Percentiles rank a stretch among this genome's conserved stretches.
Evolutionary conservation across 2,888 invertebrate species (phyloP).

Genomic region (Scelioninae gen. 1): DNA sequence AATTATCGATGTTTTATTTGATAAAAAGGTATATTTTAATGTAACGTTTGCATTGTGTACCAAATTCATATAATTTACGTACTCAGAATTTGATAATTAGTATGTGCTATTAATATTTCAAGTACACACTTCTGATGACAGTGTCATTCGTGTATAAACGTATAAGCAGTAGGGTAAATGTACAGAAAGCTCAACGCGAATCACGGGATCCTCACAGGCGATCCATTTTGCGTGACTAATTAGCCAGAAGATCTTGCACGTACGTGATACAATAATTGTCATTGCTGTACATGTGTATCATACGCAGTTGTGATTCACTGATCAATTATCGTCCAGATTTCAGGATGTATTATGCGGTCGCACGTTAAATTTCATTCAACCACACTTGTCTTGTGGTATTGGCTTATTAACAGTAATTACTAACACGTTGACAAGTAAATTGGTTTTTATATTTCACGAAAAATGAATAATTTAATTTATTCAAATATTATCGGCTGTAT

Average conservation of each 20-base stretch:
- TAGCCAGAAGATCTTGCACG: slow-evolving; percentile 59
- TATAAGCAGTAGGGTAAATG: slow-evolving; percentile 11
- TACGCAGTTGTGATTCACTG: slow-evolving; percentile 61
- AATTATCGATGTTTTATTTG: no score
- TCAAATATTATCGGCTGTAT: no score
- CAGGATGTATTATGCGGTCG: background rate
- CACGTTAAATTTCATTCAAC: background rate
- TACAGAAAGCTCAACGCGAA: slow-evolving; percentile 13
- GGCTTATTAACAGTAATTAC: background rate
- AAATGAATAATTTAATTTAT: no score
- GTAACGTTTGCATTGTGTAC: no score
- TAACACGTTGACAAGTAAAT: background rate
- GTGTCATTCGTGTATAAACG: slow-evolving; percentile 30
- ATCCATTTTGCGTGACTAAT: slow-evolving; percentile 66
- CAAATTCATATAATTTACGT: background rate
- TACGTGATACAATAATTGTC: slow-evolving; percentile 62
- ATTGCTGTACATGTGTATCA: slow-evolving; percentile 36
- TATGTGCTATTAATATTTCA: slow-evolving; percentile 12
- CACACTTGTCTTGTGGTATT: slow-evolving; percentile 14
- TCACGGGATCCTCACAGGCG: slow-evolving; percentile 27
- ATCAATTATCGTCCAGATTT: slow-evolving; percentile 60
- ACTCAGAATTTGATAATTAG: background rate
- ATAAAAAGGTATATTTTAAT: no score
- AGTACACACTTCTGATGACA: slow-evolving; percentile 15
- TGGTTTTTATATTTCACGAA: no score